Conservation (phyloP, 2,113 vertebrate genomes). For the Salvelinus sp. region DNA sequence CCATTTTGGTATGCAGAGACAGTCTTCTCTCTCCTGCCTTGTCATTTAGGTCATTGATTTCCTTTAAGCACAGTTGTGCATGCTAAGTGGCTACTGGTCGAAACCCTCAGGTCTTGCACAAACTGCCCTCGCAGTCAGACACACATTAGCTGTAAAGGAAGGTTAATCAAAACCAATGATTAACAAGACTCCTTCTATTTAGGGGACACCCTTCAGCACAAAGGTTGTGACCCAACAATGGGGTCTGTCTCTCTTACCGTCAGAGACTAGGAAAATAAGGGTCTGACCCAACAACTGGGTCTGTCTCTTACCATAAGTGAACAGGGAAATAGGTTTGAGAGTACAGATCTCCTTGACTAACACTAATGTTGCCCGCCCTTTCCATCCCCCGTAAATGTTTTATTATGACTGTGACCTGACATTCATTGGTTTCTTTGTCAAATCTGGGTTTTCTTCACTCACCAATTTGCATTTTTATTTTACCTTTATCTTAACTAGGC, state of each 20-base stretch:
- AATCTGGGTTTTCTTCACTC: neutral
- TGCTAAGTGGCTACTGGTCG: conserved; percentile 35
- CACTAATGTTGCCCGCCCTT: neutral
- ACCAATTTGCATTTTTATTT: neutral
- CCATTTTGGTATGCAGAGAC: conserved; percentile 10
- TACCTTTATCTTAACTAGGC: neutral
- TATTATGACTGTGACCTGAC: no score
- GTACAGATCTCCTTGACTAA: neutral
- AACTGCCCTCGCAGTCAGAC: conserved; percentile 17
- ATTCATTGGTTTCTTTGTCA: neutral
- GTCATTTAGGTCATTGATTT: conserved; percentile 56
- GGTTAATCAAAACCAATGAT: conserved; percentile 57
- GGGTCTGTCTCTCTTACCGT: neutral
- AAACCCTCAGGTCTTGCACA: conserved; percentile 24
- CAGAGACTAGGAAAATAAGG: neutral
- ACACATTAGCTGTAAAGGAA: conserved; percentile 25
- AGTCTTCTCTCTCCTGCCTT: conserved; percentile 8
- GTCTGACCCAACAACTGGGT: no score
- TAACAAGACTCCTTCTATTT: conserved; percentile 46
- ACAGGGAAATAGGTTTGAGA: no score
- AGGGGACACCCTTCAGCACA: conserved; percentile 21
- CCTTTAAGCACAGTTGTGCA: conserved; percentile 32
- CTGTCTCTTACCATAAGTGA: no score
- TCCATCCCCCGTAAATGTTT: neutral
- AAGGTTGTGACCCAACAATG: conserved; percentile 3